Conservation (phyloP, 2,888 invertebrate species). For the Cynaeus angustus region DNA sequence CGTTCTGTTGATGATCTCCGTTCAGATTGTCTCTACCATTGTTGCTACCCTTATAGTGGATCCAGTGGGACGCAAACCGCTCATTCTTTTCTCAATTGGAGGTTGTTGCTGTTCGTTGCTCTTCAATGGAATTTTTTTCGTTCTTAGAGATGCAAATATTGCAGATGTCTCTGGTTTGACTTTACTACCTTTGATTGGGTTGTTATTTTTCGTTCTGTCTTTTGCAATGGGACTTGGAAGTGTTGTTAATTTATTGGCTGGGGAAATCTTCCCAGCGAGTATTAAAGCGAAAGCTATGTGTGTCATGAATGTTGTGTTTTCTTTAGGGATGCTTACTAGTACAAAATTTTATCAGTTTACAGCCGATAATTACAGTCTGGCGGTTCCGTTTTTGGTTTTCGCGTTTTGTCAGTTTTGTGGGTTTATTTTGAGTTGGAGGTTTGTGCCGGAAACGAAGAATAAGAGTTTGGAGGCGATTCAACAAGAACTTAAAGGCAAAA, state of each 20-base stretch:
- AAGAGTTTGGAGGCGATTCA: conserved; percentile 59
- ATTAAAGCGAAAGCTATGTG: conserved; percentile 63
- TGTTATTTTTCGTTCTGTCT: conserved; percentile 60
- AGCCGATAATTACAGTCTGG: conserved; percentile 60
- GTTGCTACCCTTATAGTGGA: conserved; percentile 62
- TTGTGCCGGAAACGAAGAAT: conserved; percentile 62
- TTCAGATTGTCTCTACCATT: conserved; percentile 66
- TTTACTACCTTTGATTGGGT: conserved; percentile 61
- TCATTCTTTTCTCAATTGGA: conserved; percentile 59
- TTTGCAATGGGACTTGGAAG: conserved; percentile 60
- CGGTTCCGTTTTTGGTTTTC: conserved; percentile 62
- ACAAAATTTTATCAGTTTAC: conserved; percentile 63
- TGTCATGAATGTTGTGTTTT: conserved; percentile 58
- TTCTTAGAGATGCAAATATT: conserved; percentile 54
- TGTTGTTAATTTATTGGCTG: conserved; percentile 58
- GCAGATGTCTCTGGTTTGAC: conserved; percentile 54
- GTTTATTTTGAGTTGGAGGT: conserved; percentile 60
- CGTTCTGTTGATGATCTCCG: conserved; percentile 69
- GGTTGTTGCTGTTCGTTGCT: conserved; percentile 57
- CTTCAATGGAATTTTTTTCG: conserved; percentile 60
- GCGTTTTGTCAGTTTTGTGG: conserved; percentile 56
- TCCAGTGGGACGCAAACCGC: conserved; percentile 60
- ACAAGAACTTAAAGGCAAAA: conserved; percentile 10
- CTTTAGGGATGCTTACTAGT: conserved; percentile 55
- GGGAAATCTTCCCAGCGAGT: conserved; percentile 65